A percentile compares a stretch with the other conserved stretches of the same genome.
Evolutionary conservation across 2,113 vertebrate species (phyloP).

Genomic region (Perognathus longimembris): DNA sequence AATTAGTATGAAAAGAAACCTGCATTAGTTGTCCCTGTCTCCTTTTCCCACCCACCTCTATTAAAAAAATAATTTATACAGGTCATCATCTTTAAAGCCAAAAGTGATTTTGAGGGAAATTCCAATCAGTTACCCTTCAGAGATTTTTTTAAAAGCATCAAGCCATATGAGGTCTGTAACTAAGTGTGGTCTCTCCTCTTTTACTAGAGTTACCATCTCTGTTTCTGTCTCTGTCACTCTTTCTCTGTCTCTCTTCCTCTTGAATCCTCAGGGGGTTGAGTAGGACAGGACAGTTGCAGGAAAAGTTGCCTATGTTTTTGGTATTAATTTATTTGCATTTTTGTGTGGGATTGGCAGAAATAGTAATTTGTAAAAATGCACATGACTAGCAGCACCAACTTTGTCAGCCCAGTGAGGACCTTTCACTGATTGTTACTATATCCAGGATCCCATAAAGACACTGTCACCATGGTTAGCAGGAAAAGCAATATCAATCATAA

Average conservation of each 20-base stretch:
- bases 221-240: no score
- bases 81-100: conserved; percentile 68
- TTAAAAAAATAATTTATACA: conserved; percentile 67
- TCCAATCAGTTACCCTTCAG: conserved; percentile 50
- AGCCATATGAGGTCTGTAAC: not conserved
- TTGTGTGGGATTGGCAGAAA: not conserved
- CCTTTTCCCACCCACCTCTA: conserved; percentile 14
- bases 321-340: not conserved
- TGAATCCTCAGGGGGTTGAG: not conserved
- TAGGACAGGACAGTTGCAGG: not conserved
- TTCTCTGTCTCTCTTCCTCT: not conserved
- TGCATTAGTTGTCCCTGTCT: conserved; percentile 46
- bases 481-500: not conserved
- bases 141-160: conserved; percentile 43
- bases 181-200: not conserved
- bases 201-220: not conserved
- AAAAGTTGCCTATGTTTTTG: not conserved
- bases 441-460: not conserved
- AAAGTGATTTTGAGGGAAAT: conserved; percentile 58
- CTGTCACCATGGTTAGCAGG: not conserved
- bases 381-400: not conserved
- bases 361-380: not conserved
- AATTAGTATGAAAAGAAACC: conserved; percentile 69
- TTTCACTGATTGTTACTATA: not conserved
- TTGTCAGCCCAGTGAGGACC: not conserved